These are phyloP conservation scores for Hirtodrosophila duncani DNA, from an alignment of 2,888 invertebrate species.

Conservation along the genomic window DNA sequence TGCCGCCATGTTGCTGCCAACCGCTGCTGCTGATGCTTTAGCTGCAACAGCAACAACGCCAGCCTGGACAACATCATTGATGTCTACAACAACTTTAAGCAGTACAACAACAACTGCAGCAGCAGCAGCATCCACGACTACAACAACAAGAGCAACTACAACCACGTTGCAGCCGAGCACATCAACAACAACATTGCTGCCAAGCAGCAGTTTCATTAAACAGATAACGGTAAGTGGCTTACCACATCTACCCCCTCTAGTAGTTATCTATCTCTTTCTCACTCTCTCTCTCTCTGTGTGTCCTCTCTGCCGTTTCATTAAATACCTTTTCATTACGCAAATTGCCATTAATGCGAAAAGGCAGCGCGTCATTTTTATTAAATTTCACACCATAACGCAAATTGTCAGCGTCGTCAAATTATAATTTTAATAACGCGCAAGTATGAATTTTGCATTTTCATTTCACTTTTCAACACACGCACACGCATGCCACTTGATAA, in stretches of 20 bases:
- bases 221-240: slow-evolving; percentile 76
- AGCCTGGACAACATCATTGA: slow-evolving; percentile 16
- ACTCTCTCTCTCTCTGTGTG: not conserved
- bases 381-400: slow-evolving; percentile 42
- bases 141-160: slow-evolving; percentile 37
- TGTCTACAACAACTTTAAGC: too few relatives aligned
- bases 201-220: slow-evolving; percentile 70
- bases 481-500: too few relatives aligned
- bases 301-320: slow-evolving; percentile 29
- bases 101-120: slow-evolving; percentile 19
- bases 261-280: not conserved
- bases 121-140: slow-evolving; percentile 21
- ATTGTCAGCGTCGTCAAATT: slow-evolving; percentile 58
- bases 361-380: slow-evolving; percentile 43
- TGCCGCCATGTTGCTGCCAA: not conserved
- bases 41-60: slow-evolving; percentile 13
- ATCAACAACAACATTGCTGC: slow-evolving; percentile 55
- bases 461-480: slow-evolving; percentile 40
- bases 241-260: slow-evolving; percentile 32
- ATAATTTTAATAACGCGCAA: slow-evolving; percentile 52
- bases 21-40: slow-evolving; percentile 7
- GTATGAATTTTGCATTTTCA: slow-evolving; percentile 32
- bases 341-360: slow-evolving; percentile 37
- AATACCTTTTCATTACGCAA: slow-evolving; percentile 55
- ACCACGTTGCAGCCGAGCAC: slow-evolving; percentile 18